Percentiles rank a stretch among this genome's conserved stretches.
These are phyloP conservation scores for Axea sp. DNA, from an alignment of 2,888 invertebrate species.

Conservation along the genomic window DNA sequence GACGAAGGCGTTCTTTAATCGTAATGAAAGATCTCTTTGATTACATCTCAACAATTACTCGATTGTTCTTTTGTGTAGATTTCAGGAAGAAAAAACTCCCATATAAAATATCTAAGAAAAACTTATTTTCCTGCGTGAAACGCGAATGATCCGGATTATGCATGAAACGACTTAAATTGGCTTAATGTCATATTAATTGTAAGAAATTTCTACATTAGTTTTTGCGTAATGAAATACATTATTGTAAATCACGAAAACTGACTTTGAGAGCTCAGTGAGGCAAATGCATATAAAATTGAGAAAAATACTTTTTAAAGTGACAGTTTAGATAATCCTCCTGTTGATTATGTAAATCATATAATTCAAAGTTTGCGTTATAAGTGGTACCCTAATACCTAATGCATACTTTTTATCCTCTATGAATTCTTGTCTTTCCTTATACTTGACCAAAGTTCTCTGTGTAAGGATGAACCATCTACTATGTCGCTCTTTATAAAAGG, in stretches of 20 bases:
- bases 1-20: constrained; percentile 59
- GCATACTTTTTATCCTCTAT: constrained; percentile 27
- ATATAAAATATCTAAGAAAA: constrained; percentile 46
- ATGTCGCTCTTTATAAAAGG: constrained; percentile 67
- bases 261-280: no score
- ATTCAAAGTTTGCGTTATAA: constrained; percentile 12
- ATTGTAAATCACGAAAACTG: no score
- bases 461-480: constrained; percentile 65
- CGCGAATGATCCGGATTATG: constrained; percentile 22
- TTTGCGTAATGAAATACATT: no score
- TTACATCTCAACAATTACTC: constrained; percentile 61
- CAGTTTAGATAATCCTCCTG: not conserved
- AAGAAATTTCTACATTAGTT: no score
- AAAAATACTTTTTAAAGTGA: no score
- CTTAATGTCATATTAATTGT: no score
- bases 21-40: constrained; percentile 62
- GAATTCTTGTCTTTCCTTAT: constrained; percentile 56
- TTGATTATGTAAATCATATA: constrained; percentile 2
- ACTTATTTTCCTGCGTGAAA: constrained; percentile 33
- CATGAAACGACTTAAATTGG: not conserved
- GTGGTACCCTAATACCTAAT: constrained; percentile 30
- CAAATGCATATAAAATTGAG: no score
- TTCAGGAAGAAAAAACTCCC: constrained; percentile 53
- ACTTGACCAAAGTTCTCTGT: constrained; percentile 64
- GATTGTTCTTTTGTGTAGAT: constrained; percentile 56